Evolutionary conservation across 2,797 vertebrate species (phyloP), one percentile per base, ranked within the genome.

Genomic region (Hypotaenidia okinawae): DNA sequence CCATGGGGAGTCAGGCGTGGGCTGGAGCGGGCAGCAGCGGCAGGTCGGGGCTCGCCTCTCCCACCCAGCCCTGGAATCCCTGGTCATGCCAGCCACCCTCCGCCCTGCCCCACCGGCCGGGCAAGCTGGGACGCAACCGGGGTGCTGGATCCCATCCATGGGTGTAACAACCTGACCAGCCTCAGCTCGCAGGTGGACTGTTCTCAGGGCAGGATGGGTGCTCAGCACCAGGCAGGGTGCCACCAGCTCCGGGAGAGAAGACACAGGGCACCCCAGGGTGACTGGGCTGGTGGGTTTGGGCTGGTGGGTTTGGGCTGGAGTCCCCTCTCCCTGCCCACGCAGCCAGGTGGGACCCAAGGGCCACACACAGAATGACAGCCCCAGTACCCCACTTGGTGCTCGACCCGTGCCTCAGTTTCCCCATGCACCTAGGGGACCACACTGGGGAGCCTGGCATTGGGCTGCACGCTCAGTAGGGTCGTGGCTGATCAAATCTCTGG

Each of bases 391-490:
- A 1, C 6, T 11, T 9, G 0, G 41, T 10, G 3, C 22, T 13
- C 76, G 15, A 4, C 3, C 9, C 0, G 10, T 81, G 89, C 86
- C 89, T 82, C 91, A 55, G 82, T 91, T 89, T 94, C 82, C 82
- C 74, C 16, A 0, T 5, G 7, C 32, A 4, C 6, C 8, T 37
- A 1, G 3, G 27, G 33, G 45, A 32, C 25, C 11, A 1, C 6
- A 3, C 73, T 51, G 61, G 35, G 51, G 19, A 63, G 30, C 21
- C 30, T 1, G 6, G 10, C 0, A 17, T 1, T 68, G 45, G 58
- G 23, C 57, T 30, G 30, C 3, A 3, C 1, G 13, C 5, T 9
- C 0, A 8, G 55, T 2, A 3, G 30, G 24, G 76, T 17, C 0
- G 2, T 19, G 1, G 16, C 77, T 28, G 30, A 37, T 76, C 80